Percentiles rank a stretch among this genome's conserved stretches.
These are phyloP conservation scores for Rutilus rutilus DNA, from an alignment of 2,113 vertebrate species.

Conservation along the genomic window DNA sequence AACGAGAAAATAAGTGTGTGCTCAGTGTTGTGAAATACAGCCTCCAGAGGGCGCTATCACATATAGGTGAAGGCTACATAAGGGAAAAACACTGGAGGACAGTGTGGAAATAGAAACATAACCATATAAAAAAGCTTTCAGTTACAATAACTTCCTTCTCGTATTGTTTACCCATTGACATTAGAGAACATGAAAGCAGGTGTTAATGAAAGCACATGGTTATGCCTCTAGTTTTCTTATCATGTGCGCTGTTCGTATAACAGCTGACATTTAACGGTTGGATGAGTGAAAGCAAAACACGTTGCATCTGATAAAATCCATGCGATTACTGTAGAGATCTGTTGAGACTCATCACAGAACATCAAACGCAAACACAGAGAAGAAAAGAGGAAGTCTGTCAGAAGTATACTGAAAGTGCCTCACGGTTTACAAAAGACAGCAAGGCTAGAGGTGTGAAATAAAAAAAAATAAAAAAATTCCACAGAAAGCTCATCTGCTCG, in stretches of 20 bases:
- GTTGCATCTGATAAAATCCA: not conserved
- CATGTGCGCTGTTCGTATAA: not conserved
- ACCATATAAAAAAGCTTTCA: not conserved
- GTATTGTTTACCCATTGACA: not conserved
- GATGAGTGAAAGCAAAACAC: not conserved
- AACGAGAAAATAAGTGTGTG: not conserved
- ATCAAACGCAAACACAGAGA: not conserved
- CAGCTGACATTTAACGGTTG: not conserved
- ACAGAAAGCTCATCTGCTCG: not conserved
- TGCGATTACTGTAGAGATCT: not conserved
- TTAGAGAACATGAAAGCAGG: not conserved
- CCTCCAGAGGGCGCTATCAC: constrained; percentile 44
- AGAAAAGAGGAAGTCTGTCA: constrained; percentile 10
- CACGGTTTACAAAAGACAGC: not conserved
- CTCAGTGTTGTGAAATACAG: constrained; percentile 11
- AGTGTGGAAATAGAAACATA: not conserved
- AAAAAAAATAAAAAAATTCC: not conserved
- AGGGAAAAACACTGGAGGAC: not conserved
- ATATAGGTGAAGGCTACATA: not conserved
- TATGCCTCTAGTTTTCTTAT: not conserved
- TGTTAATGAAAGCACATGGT: not conserved
- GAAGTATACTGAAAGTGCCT: constrained; percentile 10
- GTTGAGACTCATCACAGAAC: constrained; percentile 4
- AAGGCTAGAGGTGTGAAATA: constrained; percentile 1
- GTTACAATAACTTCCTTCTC: not conserved